Conservation (phyloP, 2,797 vertebrate species). For the Erethizon dorsatum region DNA sequence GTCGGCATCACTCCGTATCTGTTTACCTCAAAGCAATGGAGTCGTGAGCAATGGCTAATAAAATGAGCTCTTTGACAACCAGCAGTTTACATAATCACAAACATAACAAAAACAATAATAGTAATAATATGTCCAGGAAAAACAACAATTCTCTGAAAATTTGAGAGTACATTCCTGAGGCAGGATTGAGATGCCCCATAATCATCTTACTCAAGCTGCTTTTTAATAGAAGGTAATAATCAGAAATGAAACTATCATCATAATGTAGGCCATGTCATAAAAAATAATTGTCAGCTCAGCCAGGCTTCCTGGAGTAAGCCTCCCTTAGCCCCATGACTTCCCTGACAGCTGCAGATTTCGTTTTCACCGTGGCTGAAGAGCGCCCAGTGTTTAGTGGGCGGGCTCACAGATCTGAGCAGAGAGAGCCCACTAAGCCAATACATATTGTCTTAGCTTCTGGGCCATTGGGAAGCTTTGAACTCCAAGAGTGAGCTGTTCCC, state of each 20-base stretch:
- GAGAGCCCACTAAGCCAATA: neutral
- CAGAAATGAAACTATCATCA: conserved; percentile 80
- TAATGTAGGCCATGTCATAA: conserved; percentile 68
- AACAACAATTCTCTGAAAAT: conserved; percentile 76
- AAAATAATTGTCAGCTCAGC: conserved; percentile 57
- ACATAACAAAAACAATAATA: conserved; percentile 60
- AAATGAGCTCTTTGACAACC: conserved; percentile 70
- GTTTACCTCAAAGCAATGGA: conserved; percentile 66
- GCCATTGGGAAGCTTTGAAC: conserved; percentile 59
- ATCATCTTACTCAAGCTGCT: conserved; percentile 77
- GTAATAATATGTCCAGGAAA: conserved; percentile 65
- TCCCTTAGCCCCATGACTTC: neutral
- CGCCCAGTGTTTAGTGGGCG: neutral
- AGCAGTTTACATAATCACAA: conserved; percentile 75
- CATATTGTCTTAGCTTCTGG: neutral
- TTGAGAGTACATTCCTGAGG: conserved; percentile 75
- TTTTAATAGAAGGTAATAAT: conserved; percentile 81
- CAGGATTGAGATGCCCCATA: conserved; percentile 65
- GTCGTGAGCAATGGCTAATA: conserved; percentile 78
- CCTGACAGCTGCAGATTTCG: neutral
- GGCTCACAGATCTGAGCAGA: neutral
- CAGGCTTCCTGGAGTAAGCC: neutral
- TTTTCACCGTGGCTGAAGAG: neutral
- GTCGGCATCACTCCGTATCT: neutral
- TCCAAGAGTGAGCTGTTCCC: conserved; percentile 65